These are phyloP conservation scores for Lagopus muta DNA, from an alignment of 2,113 vertebrate species.

Conservation along the genomic window DNA sequence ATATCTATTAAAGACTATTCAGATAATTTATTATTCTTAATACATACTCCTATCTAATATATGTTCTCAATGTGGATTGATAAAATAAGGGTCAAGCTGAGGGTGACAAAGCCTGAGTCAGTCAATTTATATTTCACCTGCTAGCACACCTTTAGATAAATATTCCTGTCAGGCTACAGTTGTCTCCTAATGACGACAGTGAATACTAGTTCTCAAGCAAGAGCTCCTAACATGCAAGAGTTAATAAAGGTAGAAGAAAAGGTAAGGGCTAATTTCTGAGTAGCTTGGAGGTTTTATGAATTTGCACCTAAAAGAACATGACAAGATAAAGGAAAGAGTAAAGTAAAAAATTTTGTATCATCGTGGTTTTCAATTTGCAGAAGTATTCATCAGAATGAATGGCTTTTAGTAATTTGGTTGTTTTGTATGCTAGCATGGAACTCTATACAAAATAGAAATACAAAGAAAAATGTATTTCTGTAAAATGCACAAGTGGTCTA, in stretches of 20 bases:
- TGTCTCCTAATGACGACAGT: slow-evolving; percentile 10
- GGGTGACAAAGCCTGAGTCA: slow-evolving; percentile 36
- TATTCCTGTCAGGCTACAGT: slow-evolving; percentile 44
- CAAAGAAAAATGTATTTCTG: background rate
- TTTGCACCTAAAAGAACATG: background rate
- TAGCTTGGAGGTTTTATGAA: background rate
- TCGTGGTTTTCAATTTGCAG: background rate
- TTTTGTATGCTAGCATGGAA: background rate
- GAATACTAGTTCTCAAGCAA: slow-evolving; percentile 2
- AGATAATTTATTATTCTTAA: slow-evolving; percentile 59
- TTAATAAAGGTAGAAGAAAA: background rate
- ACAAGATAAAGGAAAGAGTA: background rate
- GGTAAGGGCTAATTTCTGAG: background rate
- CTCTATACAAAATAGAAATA: background rate
- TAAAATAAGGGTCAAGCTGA: slow-evolving; percentile 56
- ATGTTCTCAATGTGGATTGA: slow-evolving; percentile 59
- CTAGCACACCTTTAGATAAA: slow-evolving; percentile 49
- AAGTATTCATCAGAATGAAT: background rate
- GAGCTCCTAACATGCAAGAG: slow-evolving; percentile 8
- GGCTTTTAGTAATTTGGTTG: background rate
- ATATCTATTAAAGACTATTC: slow-evolving; percentile 28
- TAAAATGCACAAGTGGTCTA: background rate
- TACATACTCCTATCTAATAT: slow-evolving; percentile 34
- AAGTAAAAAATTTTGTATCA: background rate
- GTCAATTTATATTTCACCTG: slow-evolving; percentile 54